These are phyloP conservation scores for Acromyrmex charruanus DNA, from an alignment of 1,140 invertebrate genomes.

Conservation along the genomic window DNA sequence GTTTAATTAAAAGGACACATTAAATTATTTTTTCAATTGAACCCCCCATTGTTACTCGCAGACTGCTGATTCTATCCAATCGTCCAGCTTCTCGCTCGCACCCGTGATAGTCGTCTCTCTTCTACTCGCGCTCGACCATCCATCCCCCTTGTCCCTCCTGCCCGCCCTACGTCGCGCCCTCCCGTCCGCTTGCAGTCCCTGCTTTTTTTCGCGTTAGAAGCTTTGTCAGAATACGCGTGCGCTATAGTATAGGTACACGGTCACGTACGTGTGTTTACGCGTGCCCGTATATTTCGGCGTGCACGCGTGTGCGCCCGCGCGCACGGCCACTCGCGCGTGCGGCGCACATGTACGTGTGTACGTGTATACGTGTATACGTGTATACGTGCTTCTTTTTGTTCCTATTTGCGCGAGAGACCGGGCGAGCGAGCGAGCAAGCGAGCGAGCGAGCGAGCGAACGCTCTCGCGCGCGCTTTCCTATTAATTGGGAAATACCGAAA, in stretches of 20 bases:
- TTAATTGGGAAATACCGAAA: conserved; percentile 78
- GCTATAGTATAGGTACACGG: conserved; percentile 58
- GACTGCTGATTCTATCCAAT: conserved; percentile 86
- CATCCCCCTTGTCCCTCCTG: conserved; percentile 16
- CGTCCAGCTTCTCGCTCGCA: conserved; percentile 77
- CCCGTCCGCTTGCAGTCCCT: conserved; percentile 57
- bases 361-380: conserved; percentile 51
- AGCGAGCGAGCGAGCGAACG: conserved; percentile 59
- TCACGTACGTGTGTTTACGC: conserved; percentile 67
- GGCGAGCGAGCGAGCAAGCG: conserved; percentile 41
- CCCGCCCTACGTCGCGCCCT: conserved; percentile 57
- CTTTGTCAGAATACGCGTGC: conserved; percentile 74
- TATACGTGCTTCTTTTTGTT: conserved; percentile 59
- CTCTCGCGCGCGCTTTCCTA: conserved; percentile 70
- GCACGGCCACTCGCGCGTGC: conserved; percentile 8
- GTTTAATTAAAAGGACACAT: conserved; percentile 87
- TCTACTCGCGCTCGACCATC: conserved; percentile 43
- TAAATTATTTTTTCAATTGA: conserved; percentile 87
- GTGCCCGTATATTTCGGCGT: conserved; percentile 53
- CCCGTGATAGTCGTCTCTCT: conserved; percentile 59
- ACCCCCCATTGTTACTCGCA: conserved; percentile 86
- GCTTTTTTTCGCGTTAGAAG: conserved; percentile 75
- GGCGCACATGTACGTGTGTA: conserved; percentile 35
- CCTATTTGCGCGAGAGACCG: conserved; percentile 20
- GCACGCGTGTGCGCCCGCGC: conserved; percentile 4